These are phyloP conservation scores for Leucoma salicis DNA, from an alignment of 2,888 invertebrate genomes.

Conservation along the genomic window DNA sequence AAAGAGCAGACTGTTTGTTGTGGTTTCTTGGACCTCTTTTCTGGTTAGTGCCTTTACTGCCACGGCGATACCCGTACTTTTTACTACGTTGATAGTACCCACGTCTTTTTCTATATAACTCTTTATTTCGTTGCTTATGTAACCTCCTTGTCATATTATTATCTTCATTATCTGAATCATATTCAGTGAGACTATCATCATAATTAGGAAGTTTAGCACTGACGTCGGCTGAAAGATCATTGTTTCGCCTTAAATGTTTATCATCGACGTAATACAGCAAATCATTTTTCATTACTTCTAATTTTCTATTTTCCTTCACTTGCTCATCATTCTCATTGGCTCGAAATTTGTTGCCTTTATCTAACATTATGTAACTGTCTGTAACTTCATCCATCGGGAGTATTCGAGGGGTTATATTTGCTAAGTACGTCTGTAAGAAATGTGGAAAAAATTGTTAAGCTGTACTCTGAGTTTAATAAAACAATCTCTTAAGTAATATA, in stretches of 20 bases:
- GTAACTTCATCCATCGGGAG: background rate
- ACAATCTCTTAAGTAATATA: too few species aligned
- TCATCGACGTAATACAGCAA: constrained; percentile 41
- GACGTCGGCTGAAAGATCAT: background rate
- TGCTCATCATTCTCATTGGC: background rate
- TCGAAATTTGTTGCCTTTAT: background rate
- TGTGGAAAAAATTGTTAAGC: too few species aligned
- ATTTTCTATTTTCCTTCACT: background rate
- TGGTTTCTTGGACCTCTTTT: too few species aligned
- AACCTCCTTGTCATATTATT: background rate
- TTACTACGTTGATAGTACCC: background rate
- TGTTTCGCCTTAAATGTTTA: constrained; percentile 16
- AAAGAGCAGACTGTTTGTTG: too few species aligned
- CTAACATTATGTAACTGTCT: background rate
- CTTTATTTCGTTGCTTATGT: background rate
- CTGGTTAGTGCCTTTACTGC: too few species aligned
- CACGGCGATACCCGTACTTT: background rate
- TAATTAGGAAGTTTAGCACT: background rate
- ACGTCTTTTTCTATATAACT: background rate
- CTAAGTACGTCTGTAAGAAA: background rate
- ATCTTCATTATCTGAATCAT: background rate
- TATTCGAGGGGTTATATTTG: background rate
- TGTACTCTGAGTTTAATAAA: too few species aligned
- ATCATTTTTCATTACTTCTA: constrained; percentile 29
- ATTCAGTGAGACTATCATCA: background rate